Evolutionary conservation across 1,140 invertebrate species (phyloP).

Genomic region (Drosophila mayri): DNA sequence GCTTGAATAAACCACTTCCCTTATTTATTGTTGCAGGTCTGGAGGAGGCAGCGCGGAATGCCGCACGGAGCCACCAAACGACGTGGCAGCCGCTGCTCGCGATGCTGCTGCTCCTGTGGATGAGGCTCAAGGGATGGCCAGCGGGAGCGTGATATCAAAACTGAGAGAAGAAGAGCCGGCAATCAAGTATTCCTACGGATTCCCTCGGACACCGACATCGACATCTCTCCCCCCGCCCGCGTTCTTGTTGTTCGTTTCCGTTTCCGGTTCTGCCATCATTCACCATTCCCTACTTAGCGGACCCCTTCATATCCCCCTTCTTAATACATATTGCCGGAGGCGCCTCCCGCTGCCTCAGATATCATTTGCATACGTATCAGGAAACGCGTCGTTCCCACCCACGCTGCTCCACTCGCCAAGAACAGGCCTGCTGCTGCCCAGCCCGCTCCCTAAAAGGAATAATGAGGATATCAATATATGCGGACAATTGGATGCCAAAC

Average conservation of each 20-base stretch:
- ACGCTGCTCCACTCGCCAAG: slow-evolving; percentile 6
- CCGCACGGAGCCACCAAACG: slow-evolving; percentile 24
- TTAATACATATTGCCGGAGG: slow-evolving; percentile 53
- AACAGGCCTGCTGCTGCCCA: slow-evolving; percentile 2
- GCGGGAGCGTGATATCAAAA: slow-evolving; percentile 74
- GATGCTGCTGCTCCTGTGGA: slow-evolving; percentile 32
- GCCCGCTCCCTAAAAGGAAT: slow-evolving; percentile 9
- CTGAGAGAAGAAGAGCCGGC: slow-evolving; percentile 69
- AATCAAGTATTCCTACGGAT: slow-evolving; percentile 80
- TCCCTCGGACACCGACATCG: slow-evolving; percentile 55
- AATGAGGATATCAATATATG: slow-evolving; percentile 48
- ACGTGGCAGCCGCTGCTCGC: slow-evolving; percentile 30
- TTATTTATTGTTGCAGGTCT: slow-evolving; percentile 37
- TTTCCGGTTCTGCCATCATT: slow-evolving; percentile 44
- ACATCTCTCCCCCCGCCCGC: slow-evolving; percentile 29
- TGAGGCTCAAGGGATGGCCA: slow-evolving; percentile 16
- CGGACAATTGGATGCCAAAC: slow-evolving; percentile 28
- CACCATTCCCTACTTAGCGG: slow-evolving; percentile 25
- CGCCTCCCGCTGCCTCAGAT: slow-evolving; percentile 50
- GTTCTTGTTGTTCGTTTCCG: slow-evolving; percentile 55
- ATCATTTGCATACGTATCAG: slow-evolving; percentile 81
- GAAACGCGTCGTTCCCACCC: slow-evolving; percentile 63
- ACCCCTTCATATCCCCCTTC: slow-evolving; percentile 11
- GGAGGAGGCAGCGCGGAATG: slow-evolving; percentile 66
- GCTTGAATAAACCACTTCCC: neutral